These are phyloP conservation scores for Drosophila tripunctata DNA, from an alignment of 2,888 invertebrate species.

Conservation along the genomic window DNA sequence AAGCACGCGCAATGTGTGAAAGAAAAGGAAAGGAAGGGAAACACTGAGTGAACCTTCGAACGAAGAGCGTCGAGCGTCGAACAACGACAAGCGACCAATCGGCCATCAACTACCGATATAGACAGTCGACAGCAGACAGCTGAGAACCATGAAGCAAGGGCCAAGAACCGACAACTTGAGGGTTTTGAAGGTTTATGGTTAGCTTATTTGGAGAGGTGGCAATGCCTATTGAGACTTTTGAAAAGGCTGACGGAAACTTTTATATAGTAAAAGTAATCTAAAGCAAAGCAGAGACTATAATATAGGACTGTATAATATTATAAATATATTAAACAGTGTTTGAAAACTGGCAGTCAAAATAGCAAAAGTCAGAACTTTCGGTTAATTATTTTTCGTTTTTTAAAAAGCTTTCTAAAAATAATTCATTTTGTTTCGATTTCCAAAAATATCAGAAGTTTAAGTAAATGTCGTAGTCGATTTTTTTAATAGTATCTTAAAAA, in stretches of 20 bases:
- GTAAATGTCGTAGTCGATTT: no score
- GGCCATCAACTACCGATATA: neutral
- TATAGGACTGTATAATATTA: no score
- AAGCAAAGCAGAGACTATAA: no score
- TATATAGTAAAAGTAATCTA: neutral
- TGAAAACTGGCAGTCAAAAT: no score
- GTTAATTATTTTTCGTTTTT: no score
- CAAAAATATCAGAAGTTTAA: no score
- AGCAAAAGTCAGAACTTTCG: no score
- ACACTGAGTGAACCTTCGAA: no score
- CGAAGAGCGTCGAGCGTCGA: slow-evolving; percentile 8
- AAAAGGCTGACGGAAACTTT: neutral
- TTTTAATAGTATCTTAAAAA: no score
- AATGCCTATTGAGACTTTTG: slow-evolving; percentile 3
- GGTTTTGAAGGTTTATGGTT: slow-evolving; percentile 11
- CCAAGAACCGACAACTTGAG: slow-evolving; percentile 33
- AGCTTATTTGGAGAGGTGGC: neutral
- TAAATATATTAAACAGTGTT: no score
- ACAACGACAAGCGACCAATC: slow-evolving; percentile 5
- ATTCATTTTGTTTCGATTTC: no score
- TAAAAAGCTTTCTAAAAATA: no score
- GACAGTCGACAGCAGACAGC: slow-evolving; percentile 12
- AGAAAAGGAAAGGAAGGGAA: slow-evolving; percentile 51
- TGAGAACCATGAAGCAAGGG: slow-evolving; percentile 32
- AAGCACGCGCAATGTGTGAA: slow-evolving; percentile 51